Conservation (phyloP, 2,113 vertebrate species). For the Brienomyrus brachyistius region DNA sequence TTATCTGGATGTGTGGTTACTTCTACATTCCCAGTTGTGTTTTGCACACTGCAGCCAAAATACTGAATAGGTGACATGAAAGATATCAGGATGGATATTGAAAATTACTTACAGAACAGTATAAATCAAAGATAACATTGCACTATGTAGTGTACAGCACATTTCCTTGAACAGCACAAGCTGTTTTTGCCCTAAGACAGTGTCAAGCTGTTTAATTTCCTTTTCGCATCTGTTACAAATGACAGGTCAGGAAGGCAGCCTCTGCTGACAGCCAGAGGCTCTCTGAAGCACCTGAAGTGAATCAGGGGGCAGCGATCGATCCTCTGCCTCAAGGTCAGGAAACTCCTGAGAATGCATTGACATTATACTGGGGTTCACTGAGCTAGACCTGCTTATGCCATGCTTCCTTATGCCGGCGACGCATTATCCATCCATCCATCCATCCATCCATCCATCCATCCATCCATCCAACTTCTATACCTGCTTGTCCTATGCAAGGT, state of each 20-base stretch:
- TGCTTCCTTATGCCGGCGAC: neutral
- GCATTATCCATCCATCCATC: neutral
- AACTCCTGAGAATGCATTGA: neutral
- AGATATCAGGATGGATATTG: neutral
- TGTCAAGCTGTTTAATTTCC: neutral
- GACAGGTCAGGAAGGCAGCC: constrained; percentile 1
- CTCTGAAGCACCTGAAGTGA: neutral
- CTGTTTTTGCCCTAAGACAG: neutral
- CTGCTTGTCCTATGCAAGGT: neutral
- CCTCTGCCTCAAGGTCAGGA: neutral
- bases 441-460: no score
- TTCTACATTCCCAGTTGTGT: neutral
- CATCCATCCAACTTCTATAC: neutral
- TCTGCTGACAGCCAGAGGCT: neutral
- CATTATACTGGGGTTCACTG: neutral
- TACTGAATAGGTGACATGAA: neutral
- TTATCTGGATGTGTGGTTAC: neutral
- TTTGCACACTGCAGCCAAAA: neutral
- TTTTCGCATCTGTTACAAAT: neutral
- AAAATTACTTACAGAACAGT: neutral
- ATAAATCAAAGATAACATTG: neutral
- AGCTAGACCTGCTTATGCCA: neutral
- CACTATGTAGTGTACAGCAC: neutral
- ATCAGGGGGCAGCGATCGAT: neutral
- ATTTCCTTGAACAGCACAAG: neutral